Evolutionary conservation across 2,797 vertebrate genomes (phyloP).

Genomic region (Diplodus sargus): DNA sequence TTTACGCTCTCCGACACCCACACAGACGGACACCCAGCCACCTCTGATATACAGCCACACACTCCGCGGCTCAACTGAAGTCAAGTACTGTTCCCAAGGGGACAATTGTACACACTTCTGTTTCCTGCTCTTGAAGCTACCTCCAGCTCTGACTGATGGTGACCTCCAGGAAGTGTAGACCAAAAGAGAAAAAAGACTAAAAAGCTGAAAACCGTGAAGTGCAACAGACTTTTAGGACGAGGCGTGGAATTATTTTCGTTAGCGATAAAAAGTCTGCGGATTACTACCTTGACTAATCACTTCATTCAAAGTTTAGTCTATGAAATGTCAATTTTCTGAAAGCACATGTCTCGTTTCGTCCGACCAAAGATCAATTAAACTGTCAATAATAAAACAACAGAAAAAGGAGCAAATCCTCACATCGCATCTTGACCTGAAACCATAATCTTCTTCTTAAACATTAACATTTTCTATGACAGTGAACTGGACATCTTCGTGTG

Average conservation of each 20-base stretch:
- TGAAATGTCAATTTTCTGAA: background rate
- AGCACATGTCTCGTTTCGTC: background rate
- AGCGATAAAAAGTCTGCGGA: background rate
- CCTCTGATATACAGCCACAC: conserved; percentile 46
- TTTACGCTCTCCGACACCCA: conserved; percentile 58
- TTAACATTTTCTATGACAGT: no score
- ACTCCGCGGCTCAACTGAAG: conserved; percentile 40
- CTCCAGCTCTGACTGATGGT: conserved; percentile 22
- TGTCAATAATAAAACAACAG: background rate
- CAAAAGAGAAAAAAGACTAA: conserved; percentile 7
- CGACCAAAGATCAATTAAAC: background rate
- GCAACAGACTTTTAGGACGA: background rate
- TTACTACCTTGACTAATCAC: background rate
- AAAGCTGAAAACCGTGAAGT: background rate
- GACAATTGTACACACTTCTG: conserved; percentile 53
- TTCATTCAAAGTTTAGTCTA: background rate
- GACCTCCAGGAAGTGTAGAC: conserved; percentile 23
- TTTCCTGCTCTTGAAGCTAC: conserved; percentile 52
- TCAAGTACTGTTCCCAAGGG: conserved; percentile 56
- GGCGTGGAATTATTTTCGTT: background rate
- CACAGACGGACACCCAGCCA: conserved; percentile 25
- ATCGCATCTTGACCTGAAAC: background rate
- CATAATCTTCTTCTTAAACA: no score
- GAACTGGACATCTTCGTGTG: no score
- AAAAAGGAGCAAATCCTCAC: background rate